A percentile compares a stretch with the other conserved stretches of the same genome.
Conservation (phyloP, 2,888 invertebrate genomes). For the Pyrocoelia pectoralis region DNA sequence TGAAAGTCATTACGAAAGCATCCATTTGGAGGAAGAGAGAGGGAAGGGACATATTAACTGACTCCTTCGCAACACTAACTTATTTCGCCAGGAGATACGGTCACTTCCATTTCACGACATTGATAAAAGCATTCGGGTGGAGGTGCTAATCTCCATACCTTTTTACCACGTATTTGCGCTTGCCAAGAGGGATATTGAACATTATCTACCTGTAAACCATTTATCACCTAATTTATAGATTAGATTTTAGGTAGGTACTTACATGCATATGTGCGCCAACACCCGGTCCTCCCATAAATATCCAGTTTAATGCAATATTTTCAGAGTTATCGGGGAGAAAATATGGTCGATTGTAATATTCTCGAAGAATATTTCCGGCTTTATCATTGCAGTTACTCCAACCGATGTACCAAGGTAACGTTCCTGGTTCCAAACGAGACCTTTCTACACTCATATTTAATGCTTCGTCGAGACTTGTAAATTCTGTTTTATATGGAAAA, state of each 20-base stretch:
- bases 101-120: conserved; percentile 74
- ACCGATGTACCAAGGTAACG: conserved; percentile 70
- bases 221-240: background rate
- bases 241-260: no score
- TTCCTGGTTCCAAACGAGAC: conserved; percentile 64
- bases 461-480: conserved; percentile 79
- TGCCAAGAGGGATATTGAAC: conserved; percentile 97
- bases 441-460: conserved; percentile 80
- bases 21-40: no score
- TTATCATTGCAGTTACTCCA: conserved; percentile 94
- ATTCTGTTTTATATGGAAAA: conserved; percentile 91
- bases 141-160: conserved; percentile 89
- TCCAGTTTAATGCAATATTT: conserved; percentile 92
- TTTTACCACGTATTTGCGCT: conserved; percentile 89
- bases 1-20: no score
- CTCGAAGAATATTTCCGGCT: conserved; percentile 78
- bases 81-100: conserved; percentile 87
- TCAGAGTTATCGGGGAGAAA: conserved; percentile 88
- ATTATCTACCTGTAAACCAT: conserved; percentile 81
- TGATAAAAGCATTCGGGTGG: conserved; percentile 90
- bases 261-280: conserved; percentile 97
- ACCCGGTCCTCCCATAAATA: conserved; percentile 96
- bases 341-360: conserved; percentile 85
- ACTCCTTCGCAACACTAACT: no score
- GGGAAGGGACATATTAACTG: no score